Evolutionary conservation across 53 echinoderm and acorn worm species (phyloP), one percentile per base, ranked within the genome.

Genomic region (Henricia sp.): DNA sequence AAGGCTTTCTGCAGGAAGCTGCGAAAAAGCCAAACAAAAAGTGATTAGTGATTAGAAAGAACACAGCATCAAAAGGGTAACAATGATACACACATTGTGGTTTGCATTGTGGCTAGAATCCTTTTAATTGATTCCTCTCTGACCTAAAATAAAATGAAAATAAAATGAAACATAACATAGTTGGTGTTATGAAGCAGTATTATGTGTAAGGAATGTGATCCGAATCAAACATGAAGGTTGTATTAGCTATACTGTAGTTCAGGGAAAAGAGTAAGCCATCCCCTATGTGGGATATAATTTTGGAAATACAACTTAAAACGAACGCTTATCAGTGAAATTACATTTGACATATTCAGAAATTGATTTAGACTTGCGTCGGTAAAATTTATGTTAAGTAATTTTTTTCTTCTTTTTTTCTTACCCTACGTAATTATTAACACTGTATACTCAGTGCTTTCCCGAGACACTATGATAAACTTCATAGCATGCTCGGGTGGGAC

Each of bases 21-120:
- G 14, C 8, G 14, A 46, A 8, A 46, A 10, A 8, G 14, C 14
- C 8, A 8, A 46, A 8, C 8, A 46, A 46, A 10, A 46, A 46
- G 48, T 46, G 14, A 46, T 13, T 54, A 54, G 13, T 54, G 19
- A n/a, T 54, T 13, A 19, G 17, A 54, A 54, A 17, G 54, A 54
- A 54, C 54, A 54, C 20, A 54, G 20, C 12, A n/a, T 9, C 20
- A 54, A 54, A 54, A 54, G 48, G 48, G 48, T 17, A 54, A 54
- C 20, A 54, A 54, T 54, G 19, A n/a, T 54, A 54, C 54, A 54
- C 11, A 54, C 54, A 54, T 54, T 9, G 54, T 54, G 54, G 12
- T 54, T 54, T 54, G 54, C 54, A 54, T 54, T 54, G 19, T 54
- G 19, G 54, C 54, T 54, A 54, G 11, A 54, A 54, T 54, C 54